Evolutionary conservation across 2,797 vertebrate genomes (phyloP).

Genomic region (Benthosema pterotum): DNA sequence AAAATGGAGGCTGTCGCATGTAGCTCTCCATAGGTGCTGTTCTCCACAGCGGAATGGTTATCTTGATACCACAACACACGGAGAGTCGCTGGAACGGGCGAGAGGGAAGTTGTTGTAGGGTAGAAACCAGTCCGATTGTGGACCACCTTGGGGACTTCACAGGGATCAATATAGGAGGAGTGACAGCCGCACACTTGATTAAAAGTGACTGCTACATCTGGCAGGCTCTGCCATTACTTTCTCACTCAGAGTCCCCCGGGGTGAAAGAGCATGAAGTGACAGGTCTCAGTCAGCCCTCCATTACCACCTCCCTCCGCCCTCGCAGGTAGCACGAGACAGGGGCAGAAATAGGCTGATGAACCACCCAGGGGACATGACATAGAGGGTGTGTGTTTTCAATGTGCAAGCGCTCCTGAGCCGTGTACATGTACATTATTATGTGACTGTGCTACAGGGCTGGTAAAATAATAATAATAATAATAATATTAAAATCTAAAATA

Average conservation of each 20-base stretch:
- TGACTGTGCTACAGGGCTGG: no score
- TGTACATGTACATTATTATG: no score
- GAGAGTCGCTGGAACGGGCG: conserved; percentile 72
- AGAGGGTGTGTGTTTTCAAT: conserved; percentile 1
- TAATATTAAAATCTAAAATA: no score
- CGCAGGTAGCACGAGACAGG: conserved; percentile 68
- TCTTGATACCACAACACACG: conserved; percentile 64
- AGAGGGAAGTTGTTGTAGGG: conserved; percentile 72
- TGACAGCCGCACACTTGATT: conserved; percentile 84
- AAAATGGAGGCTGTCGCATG: conserved; percentile 51
- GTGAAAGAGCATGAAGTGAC: conserved; percentile 82
- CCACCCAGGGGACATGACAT: conserved; percentile 49
- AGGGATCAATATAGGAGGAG: conserved; percentile 78
- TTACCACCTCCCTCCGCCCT: conserved; percentile 78
- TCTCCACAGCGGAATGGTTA: conserved; percentile 64
- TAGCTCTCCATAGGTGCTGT: conserved; percentile 57
- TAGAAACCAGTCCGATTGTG: conserved; percentile 67
- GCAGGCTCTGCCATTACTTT: conserved; percentile 82
- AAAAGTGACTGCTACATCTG: conserved; percentile 87
- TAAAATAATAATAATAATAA: no score
- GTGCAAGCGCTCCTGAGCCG: no score
- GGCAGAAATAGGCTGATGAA: conserved; percentile 71
- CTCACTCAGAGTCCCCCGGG: conserved; percentile 75
- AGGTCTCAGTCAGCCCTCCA: conserved; percentile 80
- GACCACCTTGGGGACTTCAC: conserved; percentile 66